Conservation (phyloP, 2,797 vertebrate species). For the Pseudochirops cupreus region DNA sequence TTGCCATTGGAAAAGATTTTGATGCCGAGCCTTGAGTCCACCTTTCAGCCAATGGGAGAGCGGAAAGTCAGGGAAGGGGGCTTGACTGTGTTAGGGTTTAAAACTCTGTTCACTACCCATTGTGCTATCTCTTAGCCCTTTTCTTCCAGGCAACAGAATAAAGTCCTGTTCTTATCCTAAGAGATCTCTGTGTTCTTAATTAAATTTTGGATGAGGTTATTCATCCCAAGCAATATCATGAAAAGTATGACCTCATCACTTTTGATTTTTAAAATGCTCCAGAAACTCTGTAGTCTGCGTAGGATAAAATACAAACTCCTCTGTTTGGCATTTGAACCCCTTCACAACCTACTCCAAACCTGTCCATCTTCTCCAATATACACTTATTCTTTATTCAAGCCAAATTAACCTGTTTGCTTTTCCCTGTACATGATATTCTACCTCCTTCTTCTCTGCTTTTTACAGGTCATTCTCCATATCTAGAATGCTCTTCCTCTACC, state of each 20-base stretch:
- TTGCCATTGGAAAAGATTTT: no score
- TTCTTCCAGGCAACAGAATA: no score
- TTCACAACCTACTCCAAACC: background rate
- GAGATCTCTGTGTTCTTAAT: no score
- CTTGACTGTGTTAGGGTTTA: no score
- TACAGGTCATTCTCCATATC: background rate
- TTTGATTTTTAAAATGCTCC: background rate
- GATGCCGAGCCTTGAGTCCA: no score
- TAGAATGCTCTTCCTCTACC: background rate
- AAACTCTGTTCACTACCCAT: no score
- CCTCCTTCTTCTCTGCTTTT: background rate
- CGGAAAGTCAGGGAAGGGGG: no score
- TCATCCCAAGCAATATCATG: background rate
- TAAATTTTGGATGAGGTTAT: no score
- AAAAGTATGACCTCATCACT: background rate
- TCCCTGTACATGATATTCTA: background rate
- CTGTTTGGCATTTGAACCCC: background rate
- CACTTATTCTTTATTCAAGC: background rate
- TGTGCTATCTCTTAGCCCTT: no score
- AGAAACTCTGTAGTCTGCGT: background rate
- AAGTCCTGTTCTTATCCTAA: no score
- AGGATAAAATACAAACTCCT: background rate
- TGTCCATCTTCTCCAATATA: background rate
- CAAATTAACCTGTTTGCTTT: background rate
- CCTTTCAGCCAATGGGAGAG: no score